Conservation (phyloP, 2,888 invertebrate species). For the Cetonia aurata region DNA sequence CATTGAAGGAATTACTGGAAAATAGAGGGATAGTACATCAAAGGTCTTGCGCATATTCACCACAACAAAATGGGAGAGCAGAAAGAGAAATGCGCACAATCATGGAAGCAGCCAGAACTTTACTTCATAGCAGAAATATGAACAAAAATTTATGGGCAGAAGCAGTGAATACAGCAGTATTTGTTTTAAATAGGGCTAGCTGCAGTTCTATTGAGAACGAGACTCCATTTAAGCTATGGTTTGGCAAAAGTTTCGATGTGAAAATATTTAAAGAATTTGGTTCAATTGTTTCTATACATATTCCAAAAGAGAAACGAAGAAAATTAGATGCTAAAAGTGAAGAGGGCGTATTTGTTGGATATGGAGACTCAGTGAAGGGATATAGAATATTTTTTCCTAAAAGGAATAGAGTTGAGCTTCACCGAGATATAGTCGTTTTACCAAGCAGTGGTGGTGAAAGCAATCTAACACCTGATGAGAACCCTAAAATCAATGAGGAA, state of each 20-base stretch:
- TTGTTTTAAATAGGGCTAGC: neutral
- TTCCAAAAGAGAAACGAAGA: conserved; percentile 48
- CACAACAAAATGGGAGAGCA: conserved; percentile 61
- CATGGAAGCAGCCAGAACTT: conserved; percentile 56
- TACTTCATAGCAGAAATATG: conserved; percentile 52
- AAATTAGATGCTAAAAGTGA: conserved; percentile 49
- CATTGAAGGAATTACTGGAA: too few relatives aligned
- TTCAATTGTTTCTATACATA: conserved; percentile 49
- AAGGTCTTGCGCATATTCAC: conserved; percentile 56
- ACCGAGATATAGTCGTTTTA: conserved; percentile 47
- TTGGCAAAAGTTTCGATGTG: conserved; percentile 49
- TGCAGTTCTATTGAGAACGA: conserved; percentile 30
- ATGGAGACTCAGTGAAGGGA: conserved; percentile 42
- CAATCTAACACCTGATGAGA: too few relatives aligned
- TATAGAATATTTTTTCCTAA: conserved; percentile 50
- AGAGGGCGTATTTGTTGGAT: conserved; percentile 49
- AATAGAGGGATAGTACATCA: neutral
- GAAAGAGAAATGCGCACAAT: conserved; percentile 60
- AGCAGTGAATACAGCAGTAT: conserved; percentile 7
- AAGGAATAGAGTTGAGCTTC: conserved; percentile 45
- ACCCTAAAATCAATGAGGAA: too few relatives aligned
- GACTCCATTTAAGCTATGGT: conserved; percentile 61
- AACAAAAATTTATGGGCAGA: conserved; percentile 56
- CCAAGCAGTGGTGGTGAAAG: too few relatives aligned
- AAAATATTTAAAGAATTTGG: conserved; percentile 48